These are phyloP conservation scores for Whitmania pigra DNA, from an alignment of 1,140 invertebrate species.

Conservation along the genomic window DNA sequence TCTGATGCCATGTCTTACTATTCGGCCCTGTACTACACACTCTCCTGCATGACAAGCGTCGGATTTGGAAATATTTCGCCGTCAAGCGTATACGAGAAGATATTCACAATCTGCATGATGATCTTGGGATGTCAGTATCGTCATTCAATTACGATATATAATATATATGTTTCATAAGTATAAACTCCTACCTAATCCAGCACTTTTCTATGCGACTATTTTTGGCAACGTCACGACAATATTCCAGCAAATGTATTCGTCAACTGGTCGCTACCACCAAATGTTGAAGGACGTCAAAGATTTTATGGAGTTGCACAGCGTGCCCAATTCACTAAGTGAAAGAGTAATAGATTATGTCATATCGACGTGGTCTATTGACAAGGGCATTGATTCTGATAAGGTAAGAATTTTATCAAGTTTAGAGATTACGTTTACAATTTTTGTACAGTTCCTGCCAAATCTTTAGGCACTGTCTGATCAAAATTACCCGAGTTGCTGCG, in stretches of 20 bases:
- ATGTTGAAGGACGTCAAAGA: constrained; percentile 98
- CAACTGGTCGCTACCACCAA: constrained; percentile 89
- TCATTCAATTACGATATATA: constrained; percentile 16
- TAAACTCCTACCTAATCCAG: constrained; percentile 44
- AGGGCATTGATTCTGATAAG: constrained; percentile 95
- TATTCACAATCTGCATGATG: constrained; percentile 97
- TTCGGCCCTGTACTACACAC: constrained; percentile 94
- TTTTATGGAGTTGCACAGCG: constrained; percentile 99
- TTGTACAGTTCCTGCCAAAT: no score
- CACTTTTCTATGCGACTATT: constrained; percentile 89
- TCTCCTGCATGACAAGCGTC: constrained; percentile 99
- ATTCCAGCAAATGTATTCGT: constrained; percentile 98
- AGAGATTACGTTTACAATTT: no score
- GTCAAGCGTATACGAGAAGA: constrained; percentile 97
- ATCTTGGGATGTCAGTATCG: constrained; percentile 79
- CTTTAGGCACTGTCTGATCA: no score
- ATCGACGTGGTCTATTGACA: constrained; percentile 99
- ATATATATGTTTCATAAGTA: not conserved
- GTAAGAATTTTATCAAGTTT: not conserved
- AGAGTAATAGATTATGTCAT: constrained; percentile 99
- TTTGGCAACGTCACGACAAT: constrained; percentile 99
- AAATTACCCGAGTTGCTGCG: no score
- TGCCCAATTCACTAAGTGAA: constrained; percentile 94
- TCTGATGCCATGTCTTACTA: constrained; percentile 55
- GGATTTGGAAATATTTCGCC: constrained; percentile 98